Conservation (phyloP, 2,113 vertebrate species). For the Zosterops hypoxanthus region DNA sequence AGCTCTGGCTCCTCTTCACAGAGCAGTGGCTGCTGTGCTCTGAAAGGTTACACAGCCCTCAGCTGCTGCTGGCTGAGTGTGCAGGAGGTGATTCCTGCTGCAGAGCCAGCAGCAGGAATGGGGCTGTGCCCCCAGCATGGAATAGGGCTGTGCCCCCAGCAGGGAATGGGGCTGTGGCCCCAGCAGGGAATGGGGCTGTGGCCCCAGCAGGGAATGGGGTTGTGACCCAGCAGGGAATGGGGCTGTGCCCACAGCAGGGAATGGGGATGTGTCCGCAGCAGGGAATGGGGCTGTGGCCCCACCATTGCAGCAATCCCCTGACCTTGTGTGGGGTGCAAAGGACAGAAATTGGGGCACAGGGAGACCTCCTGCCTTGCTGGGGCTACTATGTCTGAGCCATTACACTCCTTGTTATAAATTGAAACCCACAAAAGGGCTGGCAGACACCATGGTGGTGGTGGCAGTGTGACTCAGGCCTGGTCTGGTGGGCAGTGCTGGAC, state of each 20-base stretch:
- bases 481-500: neutral
- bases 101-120: accelerated
- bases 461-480: accelerated
- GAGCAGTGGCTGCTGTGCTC: neutral
- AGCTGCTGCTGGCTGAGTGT: neutral
- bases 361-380: neutral
- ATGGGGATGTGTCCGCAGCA: too few species aligned
- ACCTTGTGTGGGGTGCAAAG: neutral
- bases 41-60: neutral
- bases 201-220: too few species aligned
- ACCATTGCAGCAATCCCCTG: accelerated
- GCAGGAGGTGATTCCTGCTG: neutral
- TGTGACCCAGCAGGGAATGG: accelerated
- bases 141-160: neutral
- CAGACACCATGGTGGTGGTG: neutral
- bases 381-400: neutral
- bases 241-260: neutral
- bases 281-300: neutral
- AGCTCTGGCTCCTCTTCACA: neutral
- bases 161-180: neutral
- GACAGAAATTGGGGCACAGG: neutral
- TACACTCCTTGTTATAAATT: neutral
- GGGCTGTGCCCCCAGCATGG: neutral
- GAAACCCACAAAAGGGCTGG: neutral
- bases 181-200: neutral